Evolutionary conservation across 1,140 invertebrate genomes (phyloP), one percentile per base, ranked within the genome.

Genomic region (Trypoxylus dichotomus): DNA sequence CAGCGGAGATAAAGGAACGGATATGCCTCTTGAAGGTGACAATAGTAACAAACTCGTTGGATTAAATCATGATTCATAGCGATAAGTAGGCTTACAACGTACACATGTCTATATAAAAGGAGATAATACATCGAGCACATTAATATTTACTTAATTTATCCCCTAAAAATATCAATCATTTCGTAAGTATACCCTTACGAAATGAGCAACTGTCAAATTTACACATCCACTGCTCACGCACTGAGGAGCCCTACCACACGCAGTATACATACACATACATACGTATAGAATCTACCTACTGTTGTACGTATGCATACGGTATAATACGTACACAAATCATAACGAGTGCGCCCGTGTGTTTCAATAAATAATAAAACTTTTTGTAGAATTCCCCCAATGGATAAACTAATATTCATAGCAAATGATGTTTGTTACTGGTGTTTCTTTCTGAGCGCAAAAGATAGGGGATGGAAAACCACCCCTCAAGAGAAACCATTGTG

Each of bases 401-500:
- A 68, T 68, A 74, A 74, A 74, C 72, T 74, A 74, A 74, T 74
- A 74, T 74, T 43, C 29, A 74, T 74, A 19, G 72, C 41, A 43
- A 74, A 74, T 74, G 72, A 74, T 74, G 72, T 74, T 68, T 68
- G 60, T 74, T 74, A 74, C 72, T 74, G 72, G 29, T 43, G 29
- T 74, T 43, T 41, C 41, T 74, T 74, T 43, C 72, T 32, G 32
- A 15, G 37, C 72, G 72, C 41, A 15, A 32, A 68, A 68, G 60
- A 68, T 68, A 29, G 72, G 72, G 29, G 37, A 43, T 21, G 72
- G 29, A n/a, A n/a, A 74, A 74, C 72, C 72, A 37, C 13, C 72
- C 72, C 72, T 74, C 72, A 24, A 29, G 27, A 29, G 60, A 68
- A 29, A 25, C 60, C 25, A 68, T 68, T 68, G 72, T 74, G 72